These are phyloP conservation scores for Steatornis caripensis DNA, from an alignment of 2,113 vertebrate species.

Conservation along the genomic window DNA sequence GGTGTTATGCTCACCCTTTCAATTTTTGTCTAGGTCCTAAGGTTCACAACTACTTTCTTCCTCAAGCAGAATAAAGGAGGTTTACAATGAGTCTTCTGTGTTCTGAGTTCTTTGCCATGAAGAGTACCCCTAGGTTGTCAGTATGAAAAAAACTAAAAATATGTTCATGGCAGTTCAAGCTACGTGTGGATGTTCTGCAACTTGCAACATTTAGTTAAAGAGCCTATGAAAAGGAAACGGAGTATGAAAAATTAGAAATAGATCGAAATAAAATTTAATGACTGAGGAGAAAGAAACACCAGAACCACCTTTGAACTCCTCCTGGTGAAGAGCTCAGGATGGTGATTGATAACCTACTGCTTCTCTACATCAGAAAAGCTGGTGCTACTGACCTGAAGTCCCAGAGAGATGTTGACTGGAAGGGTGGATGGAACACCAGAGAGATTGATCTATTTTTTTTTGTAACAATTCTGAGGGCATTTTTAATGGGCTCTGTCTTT, in stretches of 20 bases:
- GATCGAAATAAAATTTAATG: neutral
- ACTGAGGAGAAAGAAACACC: neutral
- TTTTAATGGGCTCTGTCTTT: neutral
- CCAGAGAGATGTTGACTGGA: neutral
- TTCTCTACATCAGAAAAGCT: neutral
- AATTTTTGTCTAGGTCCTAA: neutral
- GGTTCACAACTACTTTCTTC: neutral
- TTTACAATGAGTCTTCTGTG: neutral
- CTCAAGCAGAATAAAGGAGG: neutral
- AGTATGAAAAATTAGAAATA: neutral
- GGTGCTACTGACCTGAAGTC: neutral
- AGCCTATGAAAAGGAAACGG: neutral
- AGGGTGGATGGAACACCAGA: neutral
- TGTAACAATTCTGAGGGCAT: neutral
- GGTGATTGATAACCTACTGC: neutral
- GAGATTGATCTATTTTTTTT: neutral
- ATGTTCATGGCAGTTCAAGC: neutral
- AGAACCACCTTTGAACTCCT: neutral
- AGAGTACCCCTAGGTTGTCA: neutral
- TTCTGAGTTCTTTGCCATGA: neutral
- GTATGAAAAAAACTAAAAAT: neutral
- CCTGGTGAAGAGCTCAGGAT: neutral
- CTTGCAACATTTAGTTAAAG: neutral
- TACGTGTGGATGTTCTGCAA: neutral
- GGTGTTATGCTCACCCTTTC: neutral